phyloP scores from a whole-genome alignment of 2,888 invertebrate species.

The Apotomis turbidana region DNA sequence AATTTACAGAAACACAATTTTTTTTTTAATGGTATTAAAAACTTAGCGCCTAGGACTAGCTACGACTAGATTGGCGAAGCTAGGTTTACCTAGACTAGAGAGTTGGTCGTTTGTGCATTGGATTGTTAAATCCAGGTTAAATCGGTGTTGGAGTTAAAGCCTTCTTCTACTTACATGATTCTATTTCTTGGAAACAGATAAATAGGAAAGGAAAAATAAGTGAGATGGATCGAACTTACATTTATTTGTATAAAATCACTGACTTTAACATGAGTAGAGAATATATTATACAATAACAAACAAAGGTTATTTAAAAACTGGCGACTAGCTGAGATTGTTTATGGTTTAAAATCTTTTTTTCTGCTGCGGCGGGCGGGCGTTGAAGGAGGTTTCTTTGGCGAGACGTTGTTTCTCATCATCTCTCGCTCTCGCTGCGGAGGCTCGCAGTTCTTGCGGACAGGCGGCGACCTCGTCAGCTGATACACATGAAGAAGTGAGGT shows the following conservation, averaged over 20 bases:
- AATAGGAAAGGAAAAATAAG: too few relatives aligned
- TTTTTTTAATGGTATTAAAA: too few relatives aligned
- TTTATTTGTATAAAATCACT: slow-evolving; percentile 1
- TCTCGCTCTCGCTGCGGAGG: slow-evolving; percentile 60
- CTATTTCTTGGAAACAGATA: too few relatives aligned
- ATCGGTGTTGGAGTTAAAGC: too few relatives aligned
- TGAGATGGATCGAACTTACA: background rate
- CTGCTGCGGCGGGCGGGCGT: slow-evolving; percentile 43
- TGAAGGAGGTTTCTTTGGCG: slow-evolving; percentile 62
- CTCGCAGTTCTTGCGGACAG: slow-evolving; percentile 82
- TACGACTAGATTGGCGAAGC: too few relatives aligned
- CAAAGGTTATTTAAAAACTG: slow-evolving; percentile 21
- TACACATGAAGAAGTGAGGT: slow-evolving; percentile 88
- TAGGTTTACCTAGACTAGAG: too few relatives aligned
- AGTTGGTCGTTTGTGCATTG: too few relatives aligned
- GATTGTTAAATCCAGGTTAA: too few relatives aligned
- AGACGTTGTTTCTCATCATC: slow-evolving; percentile 62
- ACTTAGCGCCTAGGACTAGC: too few relatives aligned
- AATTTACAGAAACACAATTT: too few relatives aligned
- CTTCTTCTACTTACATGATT: too few relatives aligned
- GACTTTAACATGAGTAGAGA: slow-evolving; percentile 4
- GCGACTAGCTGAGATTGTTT: slow-evolving; percentile 19
- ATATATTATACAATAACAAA: slow-evolving; percentile 1
- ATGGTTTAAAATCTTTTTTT: slow-evolving; percentile 45
- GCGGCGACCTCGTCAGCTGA: slow-evolving; percentile 90